A percentile compares a stretch with the other conserved stretches of the same genome.
Evolutionary conservation across 2,113 vertebrate genomes (phyloP).

Genomic region (Cavia aperea): DNA sequence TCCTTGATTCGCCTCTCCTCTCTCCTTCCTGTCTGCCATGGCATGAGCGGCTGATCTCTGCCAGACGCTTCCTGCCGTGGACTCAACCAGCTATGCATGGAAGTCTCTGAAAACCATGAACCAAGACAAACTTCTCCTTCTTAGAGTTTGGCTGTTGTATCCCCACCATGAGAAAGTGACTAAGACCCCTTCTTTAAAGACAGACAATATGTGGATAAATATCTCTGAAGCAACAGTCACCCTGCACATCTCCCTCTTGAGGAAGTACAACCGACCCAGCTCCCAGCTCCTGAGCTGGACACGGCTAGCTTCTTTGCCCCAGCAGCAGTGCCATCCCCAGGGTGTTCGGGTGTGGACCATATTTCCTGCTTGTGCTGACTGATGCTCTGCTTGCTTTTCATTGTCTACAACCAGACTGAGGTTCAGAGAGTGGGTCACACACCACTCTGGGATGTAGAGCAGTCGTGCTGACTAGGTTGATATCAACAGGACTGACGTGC

Average conservation of each 20-base stretch:
- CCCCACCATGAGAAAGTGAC: background rate
- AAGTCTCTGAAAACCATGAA: background rate
- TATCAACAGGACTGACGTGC: too few relatives aligned
- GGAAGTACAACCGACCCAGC: background rate
- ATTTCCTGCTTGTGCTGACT: too few relatives aligned
- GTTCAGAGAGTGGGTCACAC: background rate
- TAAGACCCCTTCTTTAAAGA: background rate
- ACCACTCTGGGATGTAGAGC: background rate
- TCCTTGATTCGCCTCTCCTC: background rate
- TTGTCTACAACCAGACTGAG: background rate
- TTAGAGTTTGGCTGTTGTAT: background rate
- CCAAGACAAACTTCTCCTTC: background rate
- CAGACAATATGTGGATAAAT: background rate
- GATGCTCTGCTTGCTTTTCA: background rate
- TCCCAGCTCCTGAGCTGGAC: background rate
- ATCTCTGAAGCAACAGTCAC: background rate
- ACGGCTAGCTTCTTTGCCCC: too few relatives aligned
- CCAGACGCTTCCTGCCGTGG: background rate
- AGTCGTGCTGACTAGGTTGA: too few relatives aligned
- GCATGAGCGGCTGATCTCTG: background rate
- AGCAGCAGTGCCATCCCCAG: background rate
- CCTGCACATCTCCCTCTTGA: too few relatives aligned
- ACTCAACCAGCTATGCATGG: background rate
- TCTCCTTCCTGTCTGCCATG: background rate
- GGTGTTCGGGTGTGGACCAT: too few relatives aligned